phyloP scores from a whole-genome alignment of 2,113 vertebrate genomes.

The Scytalopus superciliaris region DNA sequence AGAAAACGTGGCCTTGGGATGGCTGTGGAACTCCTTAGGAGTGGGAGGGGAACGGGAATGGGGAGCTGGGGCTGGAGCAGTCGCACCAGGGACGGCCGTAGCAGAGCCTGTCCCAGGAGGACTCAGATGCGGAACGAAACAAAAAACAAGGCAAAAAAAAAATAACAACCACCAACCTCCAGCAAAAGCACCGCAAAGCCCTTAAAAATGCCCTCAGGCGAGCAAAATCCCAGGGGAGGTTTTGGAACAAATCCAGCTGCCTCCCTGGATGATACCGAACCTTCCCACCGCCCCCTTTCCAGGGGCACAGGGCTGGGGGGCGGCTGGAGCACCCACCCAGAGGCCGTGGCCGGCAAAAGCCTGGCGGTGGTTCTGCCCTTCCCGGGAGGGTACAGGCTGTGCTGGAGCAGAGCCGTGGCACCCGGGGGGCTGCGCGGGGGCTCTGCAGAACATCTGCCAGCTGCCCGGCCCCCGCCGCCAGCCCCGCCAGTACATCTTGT shows the following conservation, averaged over 20 bases:
- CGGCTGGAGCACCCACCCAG: background rate
- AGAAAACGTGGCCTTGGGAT: background rate
- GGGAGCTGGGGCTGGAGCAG: background rate
- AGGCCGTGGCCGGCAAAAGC: accelerated
- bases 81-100: background rate
- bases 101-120: background rate
- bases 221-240: background rate
- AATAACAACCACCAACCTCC: background rate
- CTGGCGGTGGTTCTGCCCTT: background rate
- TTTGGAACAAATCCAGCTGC: background rate
- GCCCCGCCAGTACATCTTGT: slow-evolving; percentile 64
- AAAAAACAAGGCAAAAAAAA: background rate
- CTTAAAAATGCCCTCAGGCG: background rate
- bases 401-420: background rate
- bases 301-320: background rate
- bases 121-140: background rate
- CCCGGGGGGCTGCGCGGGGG: background rate
- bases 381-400: background rate
- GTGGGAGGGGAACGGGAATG: accelerated
- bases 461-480: slow-evolving; percentile 4
- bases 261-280: background rate
- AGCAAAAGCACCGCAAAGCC: background rate
- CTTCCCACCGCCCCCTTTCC: background rate
- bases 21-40: background rate
- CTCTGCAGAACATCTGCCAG: slow-evolving; percentile 36